Conservation (phyloP, 2,888 invertebrate genomes). For the Diaphora mendica region DNA sequence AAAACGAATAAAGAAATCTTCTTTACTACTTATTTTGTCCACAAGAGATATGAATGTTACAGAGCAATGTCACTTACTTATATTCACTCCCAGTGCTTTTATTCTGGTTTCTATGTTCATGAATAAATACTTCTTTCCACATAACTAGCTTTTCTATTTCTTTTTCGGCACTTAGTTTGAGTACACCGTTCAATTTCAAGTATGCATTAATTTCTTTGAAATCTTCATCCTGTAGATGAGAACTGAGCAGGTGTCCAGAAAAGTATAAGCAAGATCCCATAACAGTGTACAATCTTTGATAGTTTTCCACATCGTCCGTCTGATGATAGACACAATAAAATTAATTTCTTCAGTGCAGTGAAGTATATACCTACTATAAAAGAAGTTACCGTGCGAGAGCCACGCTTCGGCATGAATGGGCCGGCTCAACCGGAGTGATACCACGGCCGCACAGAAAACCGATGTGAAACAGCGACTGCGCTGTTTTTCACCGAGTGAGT, state of each 20-base stretch:
- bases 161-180: conserved; percentile 89
- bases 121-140: conserved; percentile 91
- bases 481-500: no score
- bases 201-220: conserved; percentile 91
- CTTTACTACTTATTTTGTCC: neutral
- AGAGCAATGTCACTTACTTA: conserved; percentile 58
- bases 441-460: no score
- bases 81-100: conserved; percentile 70
- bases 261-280: conserved; percentile 89
- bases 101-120: conserved; percentile 73
- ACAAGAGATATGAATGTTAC: neutral
- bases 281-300: conserved; percentile 90
- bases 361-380: no score
- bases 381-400: no score
- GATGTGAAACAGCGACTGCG: no score
- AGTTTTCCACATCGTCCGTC: conserved; percentile 92
- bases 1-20: no score
- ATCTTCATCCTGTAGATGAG: conserved; percentile 92
- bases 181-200: conserved; percentile 90
- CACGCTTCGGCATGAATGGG: no score
- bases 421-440: no score
- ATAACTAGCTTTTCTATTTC: conserved; percentile 90
- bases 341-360: neutral
- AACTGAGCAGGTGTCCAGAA: conserved; percentile 91
- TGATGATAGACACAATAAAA: conserved; percentile 65